These are phyloP conservation scores for Microcaecilia unicolor DNA, from an alignment of 2,797 vertebrate genomes.

Conservation along the genomic window DNA sequence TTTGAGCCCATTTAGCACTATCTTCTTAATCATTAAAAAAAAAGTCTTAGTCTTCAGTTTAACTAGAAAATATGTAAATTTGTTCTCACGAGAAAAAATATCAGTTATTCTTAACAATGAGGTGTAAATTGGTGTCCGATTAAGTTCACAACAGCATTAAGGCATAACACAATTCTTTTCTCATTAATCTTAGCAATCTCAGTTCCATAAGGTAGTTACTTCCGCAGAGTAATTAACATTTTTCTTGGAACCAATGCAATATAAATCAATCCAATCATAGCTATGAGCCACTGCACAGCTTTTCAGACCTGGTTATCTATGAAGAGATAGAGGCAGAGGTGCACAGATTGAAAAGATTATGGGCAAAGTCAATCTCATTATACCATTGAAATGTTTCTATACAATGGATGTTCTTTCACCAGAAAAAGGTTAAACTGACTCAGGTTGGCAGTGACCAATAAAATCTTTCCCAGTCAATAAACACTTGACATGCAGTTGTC, in stretches of 20 bases:
- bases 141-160: constrained; percentile 18
- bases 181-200: constrained; percentile 9
- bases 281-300: too few species aligned
- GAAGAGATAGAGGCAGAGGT: too few species aligned
- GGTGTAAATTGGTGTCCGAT: constrained; percentile 33
- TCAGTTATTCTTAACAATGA: constrained; percentile 28
- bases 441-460: too few species aligned
- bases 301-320: too few species aligned
- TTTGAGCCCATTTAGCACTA: constrained; percentile 13
- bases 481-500: too few species aligned
- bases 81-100: constrained; percentile 13
- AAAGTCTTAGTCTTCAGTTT: constrained; percentile 14
- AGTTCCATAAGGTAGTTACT: not conserved
- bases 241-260: constrained; percentile 3
- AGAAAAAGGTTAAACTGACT: too few species aligned
- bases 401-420: too few species aligned
- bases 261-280: too few species aligned
- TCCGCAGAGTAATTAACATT: constrained; percentile 6
- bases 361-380: too few species aligned
- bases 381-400: too few species aligned
- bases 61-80: constrained; percentile 22
- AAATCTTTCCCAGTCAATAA: too few species aligned
- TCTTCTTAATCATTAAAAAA: constrained; percentile 12
- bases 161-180: constrained; percentile 1
- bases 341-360: too few species aligned